phyloP scores from a whole-genome alignment of 2,888 invertebrate species.

The Zhengitettix transpicula region DNA sequence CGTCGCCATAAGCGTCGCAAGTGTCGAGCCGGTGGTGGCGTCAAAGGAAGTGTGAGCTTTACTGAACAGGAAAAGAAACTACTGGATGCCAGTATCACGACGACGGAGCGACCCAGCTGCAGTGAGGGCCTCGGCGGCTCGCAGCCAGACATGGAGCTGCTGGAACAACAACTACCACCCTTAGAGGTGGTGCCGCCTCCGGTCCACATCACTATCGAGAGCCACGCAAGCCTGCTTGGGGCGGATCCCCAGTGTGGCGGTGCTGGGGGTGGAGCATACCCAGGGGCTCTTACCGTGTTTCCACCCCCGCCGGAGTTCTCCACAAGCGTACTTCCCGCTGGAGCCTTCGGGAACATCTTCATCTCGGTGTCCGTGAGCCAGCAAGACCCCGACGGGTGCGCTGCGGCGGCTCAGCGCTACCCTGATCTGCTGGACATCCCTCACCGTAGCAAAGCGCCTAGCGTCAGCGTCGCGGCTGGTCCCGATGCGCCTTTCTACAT shows the following conservation, averaged over 20 bases:
- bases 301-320: constrained; percentile 44
- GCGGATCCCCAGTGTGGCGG: constrained; percentile 16
- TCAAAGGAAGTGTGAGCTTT: constrained; percentile 65
- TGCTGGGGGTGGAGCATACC: constrained; percentile 27
- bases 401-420: constrained; percentile 32
- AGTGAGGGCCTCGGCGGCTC: constrained; percentile 48
- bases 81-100: constrained; percentile 61
- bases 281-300: constrained; percentile 30
- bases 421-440: constrained; percentile 65
- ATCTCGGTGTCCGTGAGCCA: constrained; percentile 66
- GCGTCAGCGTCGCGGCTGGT: constrained; percentile 27
- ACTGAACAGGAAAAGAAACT: constrained; percentile 79
- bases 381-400: constrained; percentile 36
- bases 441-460: constrained; percentile 28
- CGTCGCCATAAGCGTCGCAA: constrained; percentile 32
- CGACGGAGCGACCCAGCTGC: constrained; percentile 43
- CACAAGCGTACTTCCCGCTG: constrained; percentile 32
- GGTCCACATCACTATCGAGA: constrained; percentile 34
- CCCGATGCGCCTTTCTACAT: constrained; percentile 19
- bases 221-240: constrained; percentile 20
- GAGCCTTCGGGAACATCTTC: constrained; percentile 59
- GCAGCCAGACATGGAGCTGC: constrained; percentile 37
- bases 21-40: constrained; percentile 54
- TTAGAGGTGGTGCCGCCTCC: constrained; percentile 13
- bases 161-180: constrained; percentile 20